These are phyloP conservation scores for Cephus sareptanus DNA, from an alignment of 2,888 invertebrate genomes.

Conservation along the genomic window DNA sequence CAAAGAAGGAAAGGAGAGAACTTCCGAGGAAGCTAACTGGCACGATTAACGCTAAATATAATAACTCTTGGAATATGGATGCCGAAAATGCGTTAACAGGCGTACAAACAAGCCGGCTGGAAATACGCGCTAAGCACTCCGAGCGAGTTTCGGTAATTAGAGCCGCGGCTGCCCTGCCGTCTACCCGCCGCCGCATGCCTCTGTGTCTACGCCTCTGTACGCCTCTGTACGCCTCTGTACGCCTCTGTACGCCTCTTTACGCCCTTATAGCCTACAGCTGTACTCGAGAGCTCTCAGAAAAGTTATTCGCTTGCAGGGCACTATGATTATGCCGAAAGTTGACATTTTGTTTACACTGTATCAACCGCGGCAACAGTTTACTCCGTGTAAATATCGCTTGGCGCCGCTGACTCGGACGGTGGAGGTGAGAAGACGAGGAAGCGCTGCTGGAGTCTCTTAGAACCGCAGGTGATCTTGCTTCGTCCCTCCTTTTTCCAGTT, in stretches of 20 bases:
- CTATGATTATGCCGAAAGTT: background rate
- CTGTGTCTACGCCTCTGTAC: background rate
- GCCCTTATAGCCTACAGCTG: background rate
- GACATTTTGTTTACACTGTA: background rate
- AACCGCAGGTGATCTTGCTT: no score
- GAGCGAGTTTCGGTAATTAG: conserved; percentile 34
- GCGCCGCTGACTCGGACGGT: conserved; percentile 9
- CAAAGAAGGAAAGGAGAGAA: background rate
- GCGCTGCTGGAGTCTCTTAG: conserved; percentile 23
- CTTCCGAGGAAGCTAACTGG: conserved; percentile 35
- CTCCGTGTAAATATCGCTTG: conserved; percentile 17
- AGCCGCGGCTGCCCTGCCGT: background rate
- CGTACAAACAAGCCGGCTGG: conserved; percentile 41
- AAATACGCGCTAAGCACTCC: conserved; percentile 37
- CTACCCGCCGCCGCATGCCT: background rate
- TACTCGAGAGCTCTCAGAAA: background rate
- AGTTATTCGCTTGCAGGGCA: conserved; percentile 8
- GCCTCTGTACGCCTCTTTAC: no score
- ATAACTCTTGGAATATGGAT: conserved; percentile 19
- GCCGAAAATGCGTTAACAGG: conserved; percentile 50
- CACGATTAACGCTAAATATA: conserved; percentile 34
- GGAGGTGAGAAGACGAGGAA: conserved; percentile 15
- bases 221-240: background rate
- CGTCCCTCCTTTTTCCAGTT: no score
- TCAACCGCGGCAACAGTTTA: conserved; percentile 16